These are phyloP conservation scores for Corbicula japonica DNA, from an alignment of 2,888 invertebrate genomes.

Conservation along the genomic window DNA sequence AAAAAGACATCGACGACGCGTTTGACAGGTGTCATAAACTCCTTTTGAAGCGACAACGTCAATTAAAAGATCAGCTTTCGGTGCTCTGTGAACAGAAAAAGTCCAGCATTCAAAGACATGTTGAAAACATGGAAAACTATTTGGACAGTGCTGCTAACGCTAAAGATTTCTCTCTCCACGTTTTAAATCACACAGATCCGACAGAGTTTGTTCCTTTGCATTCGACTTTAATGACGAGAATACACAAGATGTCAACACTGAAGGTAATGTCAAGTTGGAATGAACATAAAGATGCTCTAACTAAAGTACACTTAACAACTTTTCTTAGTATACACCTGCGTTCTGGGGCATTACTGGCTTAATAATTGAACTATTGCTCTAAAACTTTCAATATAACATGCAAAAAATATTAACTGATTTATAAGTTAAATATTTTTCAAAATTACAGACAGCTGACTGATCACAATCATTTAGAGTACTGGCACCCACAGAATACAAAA, in stretches of 20 bases:
- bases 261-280: conserved; percentile 55
- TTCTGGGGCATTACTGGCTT: no score
- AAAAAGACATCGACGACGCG: conserved; percentile 69
- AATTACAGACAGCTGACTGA: no score
- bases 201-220: conserved; percentile 72
- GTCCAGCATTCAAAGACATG: conserved; percentile 49
- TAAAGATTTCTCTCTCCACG: conserved; percentile 67
- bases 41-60: conserved; percentile 53
- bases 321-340: no score
- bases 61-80: conserved; percentile 60
- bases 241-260: conserved; percentile 57
- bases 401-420: no score
- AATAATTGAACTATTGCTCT: no score
- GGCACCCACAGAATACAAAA: no score
- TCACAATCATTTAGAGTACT: no score
- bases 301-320: no score
- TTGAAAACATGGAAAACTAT: conserved; percentile 63
- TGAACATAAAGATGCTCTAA: no score
- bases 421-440: no score
- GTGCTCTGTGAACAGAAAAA: conserved; percentile 65
- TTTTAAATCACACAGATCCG: conserved; percentile 67
- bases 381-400: no score
- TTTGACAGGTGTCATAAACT: conserved; percentile 62
- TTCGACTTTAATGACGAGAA: conserved; percentile 58
- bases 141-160: conserved; percentile 66